Evolutionary conservation across 2,888 invertebrate species (phyloP).

Genomic region (Dorcus hopei): DNA sequence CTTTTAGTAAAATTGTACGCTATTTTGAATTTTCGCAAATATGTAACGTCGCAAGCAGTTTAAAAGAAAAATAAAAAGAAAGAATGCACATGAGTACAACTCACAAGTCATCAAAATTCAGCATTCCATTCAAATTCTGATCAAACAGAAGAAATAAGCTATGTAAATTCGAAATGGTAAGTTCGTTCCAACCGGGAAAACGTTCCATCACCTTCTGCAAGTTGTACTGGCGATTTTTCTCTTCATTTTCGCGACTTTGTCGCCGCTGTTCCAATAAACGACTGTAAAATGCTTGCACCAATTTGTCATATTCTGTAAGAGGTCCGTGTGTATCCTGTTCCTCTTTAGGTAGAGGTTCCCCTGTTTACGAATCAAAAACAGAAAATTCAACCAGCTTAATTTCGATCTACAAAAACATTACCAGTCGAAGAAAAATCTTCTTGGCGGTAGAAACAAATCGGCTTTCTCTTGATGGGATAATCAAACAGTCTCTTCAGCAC

Average conservation of each 20-base stretch:
- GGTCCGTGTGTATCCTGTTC: constrained; percentile 30
- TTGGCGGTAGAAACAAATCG: constrained; percentile 57
- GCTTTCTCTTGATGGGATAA: constrained; percentile 58
- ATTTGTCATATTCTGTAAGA: constrained; percentile 54
- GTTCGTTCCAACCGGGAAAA: constrained; percentile 59
- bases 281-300: constrained; percentile 55
- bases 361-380: constrained; percentile 12
- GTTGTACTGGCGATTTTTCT: constrained; percentile 55
- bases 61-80: no score
- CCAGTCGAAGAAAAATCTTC: constrained; percentile 59
- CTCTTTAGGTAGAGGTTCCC: constrained; percentile 33
- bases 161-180: constrained; percentile 58
- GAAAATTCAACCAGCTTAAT: not conserved
- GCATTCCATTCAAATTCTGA: constrained; percentile 58
- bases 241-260: constrained; percentile 55
- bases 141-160: constrained; percentile 57
- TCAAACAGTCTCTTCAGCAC: constrained; percentile 53
- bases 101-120: constrained; percentile 55
- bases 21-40: no score
- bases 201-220: constrained; percentile 53
- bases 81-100: not conserved
- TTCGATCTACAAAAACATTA: constrained; percentile 24
- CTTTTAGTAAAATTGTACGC: no score
- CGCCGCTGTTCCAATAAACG: constrained; percentile 53
- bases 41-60: no score